A percentile compares a stretch with the other conserved stretches of the same genome.
Evolutionary conservation across 2,888 invertebrate genomes (phyloP).

Genomic region (Busseola fusca): DNA sequence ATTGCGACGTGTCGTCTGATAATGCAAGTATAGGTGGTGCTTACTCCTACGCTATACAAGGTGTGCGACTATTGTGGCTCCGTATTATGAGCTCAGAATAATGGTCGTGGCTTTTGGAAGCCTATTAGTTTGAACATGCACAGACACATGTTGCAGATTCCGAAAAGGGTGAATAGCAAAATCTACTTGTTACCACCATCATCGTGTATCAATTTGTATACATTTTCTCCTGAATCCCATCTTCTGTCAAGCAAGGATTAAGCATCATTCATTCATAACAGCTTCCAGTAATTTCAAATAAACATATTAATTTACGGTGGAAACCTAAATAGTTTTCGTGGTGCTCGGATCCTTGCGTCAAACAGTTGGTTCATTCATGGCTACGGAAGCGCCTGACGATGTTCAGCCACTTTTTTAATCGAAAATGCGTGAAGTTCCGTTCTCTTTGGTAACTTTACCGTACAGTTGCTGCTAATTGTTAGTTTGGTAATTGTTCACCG

Average conservation of each 20-base stretch:
- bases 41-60: constrained; percentile 40
- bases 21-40: constrained; percentile 38
- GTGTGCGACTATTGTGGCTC: constrained; percentile 25
- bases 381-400: constrained; percentile 45
- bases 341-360: constrained; percentile 21
- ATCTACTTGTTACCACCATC: not conserved
- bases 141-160: not conserved
- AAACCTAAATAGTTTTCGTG: constrained; percentile 5
- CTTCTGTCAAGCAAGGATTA: not conserved
- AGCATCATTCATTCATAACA: not conserved
- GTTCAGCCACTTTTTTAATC: constrained; percentile 32
- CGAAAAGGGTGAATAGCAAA: not conserved
- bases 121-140: constrained; percentile 6
- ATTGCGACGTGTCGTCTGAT: constrained; percentile 37
- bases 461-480: constrained; percentile 39
- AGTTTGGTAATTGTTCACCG: constrained; percentile 44
- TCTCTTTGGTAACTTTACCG: constrained; percentile 50
- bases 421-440: constrained; percentile 59
- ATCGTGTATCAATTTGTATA: not conserved
- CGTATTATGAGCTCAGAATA: constrained; percentile 22
- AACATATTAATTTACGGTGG: not conserved
- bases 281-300: not conserved
- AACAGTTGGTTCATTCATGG: constrained; percentile 40
- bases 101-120: constrained; percentile 13
- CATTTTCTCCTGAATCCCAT: not conserved